These are phyloP conservation scores for Gallinago solitaria DNA, from an alignment of 2,797 vertebrate species.

Conservation along the genomic window DNA sequence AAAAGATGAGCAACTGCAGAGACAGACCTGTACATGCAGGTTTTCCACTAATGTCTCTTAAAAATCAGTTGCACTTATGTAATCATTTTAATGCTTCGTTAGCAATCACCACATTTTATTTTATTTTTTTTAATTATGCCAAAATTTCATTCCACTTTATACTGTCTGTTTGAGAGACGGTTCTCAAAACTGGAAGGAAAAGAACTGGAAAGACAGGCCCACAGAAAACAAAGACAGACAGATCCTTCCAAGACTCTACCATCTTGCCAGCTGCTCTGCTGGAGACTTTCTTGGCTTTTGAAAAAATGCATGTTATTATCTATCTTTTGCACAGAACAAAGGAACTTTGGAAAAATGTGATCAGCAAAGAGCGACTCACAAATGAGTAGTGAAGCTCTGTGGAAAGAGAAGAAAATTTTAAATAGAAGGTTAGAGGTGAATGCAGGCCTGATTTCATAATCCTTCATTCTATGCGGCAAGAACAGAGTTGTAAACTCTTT, in stretches of 20 bases:
- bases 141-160: not conserved
- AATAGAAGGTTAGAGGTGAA: constrained; percentile 4
- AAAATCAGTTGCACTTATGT: not conserved
- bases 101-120: not conserved
- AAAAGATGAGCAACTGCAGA: not conserved
- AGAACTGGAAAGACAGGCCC: not conserved
- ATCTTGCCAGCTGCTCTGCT: not conserved
- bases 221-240: not conserved
- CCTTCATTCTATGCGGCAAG: not conserved
- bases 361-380: not conserved
- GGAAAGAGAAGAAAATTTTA: not conserved
- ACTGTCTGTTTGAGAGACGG: not conserved
- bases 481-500: not conserved
- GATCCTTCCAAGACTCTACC: not conserved
- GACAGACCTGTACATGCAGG: not conserved
- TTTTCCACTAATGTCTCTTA: not conserved
- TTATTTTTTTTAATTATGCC: not conserved
- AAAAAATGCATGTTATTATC: not conserved
- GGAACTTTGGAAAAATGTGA: not conserved
- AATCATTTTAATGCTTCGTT: not conserved
- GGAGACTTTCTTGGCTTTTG: constrained; percentile 20
- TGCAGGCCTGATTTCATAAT: constrained; percentile 6
- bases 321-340: not conserved
- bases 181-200: not conserved
- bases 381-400: not conserved